A percentile compares a stretch with the other conserved stretches of the same genome.
Evolutionary conservation across 2,797 vertebrate species (phyloP).

Genomic region (Macropus fuliginosus): DNA sequence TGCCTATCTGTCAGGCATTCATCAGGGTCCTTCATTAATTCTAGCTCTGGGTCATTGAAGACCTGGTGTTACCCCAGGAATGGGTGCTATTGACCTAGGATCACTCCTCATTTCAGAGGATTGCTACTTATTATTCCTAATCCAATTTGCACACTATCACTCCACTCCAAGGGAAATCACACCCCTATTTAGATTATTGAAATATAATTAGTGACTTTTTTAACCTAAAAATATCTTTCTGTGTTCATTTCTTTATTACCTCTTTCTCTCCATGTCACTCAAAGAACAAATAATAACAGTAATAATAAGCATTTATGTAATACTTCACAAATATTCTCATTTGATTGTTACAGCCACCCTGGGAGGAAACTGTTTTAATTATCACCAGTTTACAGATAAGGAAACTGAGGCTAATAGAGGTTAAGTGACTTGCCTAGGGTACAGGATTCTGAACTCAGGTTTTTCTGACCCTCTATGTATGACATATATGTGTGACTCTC

Average conservation of each 20-base stretch:
- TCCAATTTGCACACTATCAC: constrained; percentile 30
- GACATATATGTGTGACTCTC: background rate
- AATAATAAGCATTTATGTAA: background rate
- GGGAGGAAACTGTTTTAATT: background rate
- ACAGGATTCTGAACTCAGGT: background rate
- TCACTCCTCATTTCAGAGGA: background rate
- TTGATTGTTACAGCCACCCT: background rate
- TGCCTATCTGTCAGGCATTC: background rate
- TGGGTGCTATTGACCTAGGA: background rate
- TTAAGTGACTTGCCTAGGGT: background rate
- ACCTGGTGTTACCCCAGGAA: background rate
- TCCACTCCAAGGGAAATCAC: constrained; percentile 44
- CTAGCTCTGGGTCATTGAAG: background rate
- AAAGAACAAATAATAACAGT: constrained; percentile 24
- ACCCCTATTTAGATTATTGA: constrained; percentile 10
- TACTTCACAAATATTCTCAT: background rate
- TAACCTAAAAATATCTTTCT: background rate
- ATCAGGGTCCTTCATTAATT: background rate
- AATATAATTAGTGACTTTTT: constrained; percentile 14
- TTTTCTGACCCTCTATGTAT: background rate
- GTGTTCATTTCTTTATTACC: constrained; percentile 18
- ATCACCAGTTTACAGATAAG: background rate
- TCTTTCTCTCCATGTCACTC: constrained; percentile 32
- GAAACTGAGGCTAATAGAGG: background rate
- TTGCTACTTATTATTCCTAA: background rate